Base-by-base conservation (phyloP, 1,140 invertebrate genomes). In the Diachasmimorpha longicaudata region DNA sequence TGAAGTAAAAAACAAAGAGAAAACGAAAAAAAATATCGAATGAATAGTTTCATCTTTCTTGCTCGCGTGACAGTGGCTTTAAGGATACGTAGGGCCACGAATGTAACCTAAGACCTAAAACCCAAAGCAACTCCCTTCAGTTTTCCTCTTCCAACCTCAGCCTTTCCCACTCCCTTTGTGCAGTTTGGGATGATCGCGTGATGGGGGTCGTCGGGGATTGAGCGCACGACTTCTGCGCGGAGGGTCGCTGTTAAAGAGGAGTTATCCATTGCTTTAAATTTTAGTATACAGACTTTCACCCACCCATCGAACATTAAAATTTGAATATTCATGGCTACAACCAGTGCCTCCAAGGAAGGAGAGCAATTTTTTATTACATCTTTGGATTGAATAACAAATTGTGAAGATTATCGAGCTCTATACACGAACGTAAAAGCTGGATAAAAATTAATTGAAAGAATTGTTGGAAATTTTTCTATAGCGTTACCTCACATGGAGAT, bases 21-120 rank as follows among this genome's bases (percentile, higher is more conserved):
- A 31, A 63, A 66, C 66, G 44, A 80, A 23, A 71, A 52, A 44
- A 66, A 73, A 46, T 70, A 37, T 42, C 44, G 36, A 31, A 73
- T 74, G 48, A 76, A 79, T 78, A 74, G 76, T 67, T 78, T 80
- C 74, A 71, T 78, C 52, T 78, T 63, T 75, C 42, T 74, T 69
- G 73, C 77, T 74, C 74, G 77, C 79, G 78, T 81, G 79, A 82
- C 80, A 77, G 76, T 68, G 77, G 75, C 78, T 81, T 78, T 79
- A 82, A 78, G 77, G 72, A 68, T 23, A 31, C 10, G 9, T 77
- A 75, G 78, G 77, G 71, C 68, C 78, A 78, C 74, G 77, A 77
- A 77, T 66, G 78, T 76, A 77, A 79, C 76, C 78, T 76, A 77
- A 79, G 78, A 77, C 71, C 78, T 71, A 69, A 70, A 42, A 46